Conservation (phyloP, 2,113 vertebrate genomes). For the Megaceryle torquata region DNA sequence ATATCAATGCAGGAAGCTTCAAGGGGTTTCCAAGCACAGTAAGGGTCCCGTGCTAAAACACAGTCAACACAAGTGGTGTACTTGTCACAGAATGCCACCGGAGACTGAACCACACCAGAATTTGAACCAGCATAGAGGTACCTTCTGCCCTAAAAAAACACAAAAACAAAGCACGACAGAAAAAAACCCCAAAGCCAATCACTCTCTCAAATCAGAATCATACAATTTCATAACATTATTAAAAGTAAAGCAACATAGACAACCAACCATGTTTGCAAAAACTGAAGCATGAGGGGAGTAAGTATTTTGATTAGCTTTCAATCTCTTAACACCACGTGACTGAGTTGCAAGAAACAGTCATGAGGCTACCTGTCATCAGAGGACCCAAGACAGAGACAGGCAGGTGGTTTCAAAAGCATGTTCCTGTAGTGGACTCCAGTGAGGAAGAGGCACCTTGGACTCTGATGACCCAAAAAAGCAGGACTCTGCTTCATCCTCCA, state of each 20-base stretch:
- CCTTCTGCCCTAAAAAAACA: constrained; percentile 73
- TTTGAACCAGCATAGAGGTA: constrained; percentile 90
- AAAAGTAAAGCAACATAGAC: background rate
- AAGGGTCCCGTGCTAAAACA: constrained; percentile 90
- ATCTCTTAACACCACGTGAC: background rate
- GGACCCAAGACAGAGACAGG: background rate
- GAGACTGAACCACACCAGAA: constrained; percentile 88
- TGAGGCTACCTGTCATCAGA: background rate
- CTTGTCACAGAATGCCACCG: constrained; percentile 87
- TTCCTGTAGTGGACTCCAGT: background rate
- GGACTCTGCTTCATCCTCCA: background rate
- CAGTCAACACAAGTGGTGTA: constrained; percentile 87
- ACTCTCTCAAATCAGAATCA: background rate
- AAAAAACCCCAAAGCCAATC: background rate
- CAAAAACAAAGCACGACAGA: background rate
- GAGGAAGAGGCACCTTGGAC: background rate
- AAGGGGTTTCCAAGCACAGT: constrained; percentile 87
- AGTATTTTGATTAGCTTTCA: background rate
- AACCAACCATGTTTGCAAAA: background rate
- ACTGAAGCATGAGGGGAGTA: background rate
- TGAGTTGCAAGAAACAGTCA: background rate
- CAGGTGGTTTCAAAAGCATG: background rate
- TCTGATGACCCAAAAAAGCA: background rate
- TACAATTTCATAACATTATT: background rate
- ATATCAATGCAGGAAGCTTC: constrained; percentile 74